A percentile compares a stretch with the other conserved stretches of the same genome.
Evolutionary conservation across 2,797 vertebrate genomes (phyloP).

Genomic region (Pipistrellus pipistrellus): DNA sequence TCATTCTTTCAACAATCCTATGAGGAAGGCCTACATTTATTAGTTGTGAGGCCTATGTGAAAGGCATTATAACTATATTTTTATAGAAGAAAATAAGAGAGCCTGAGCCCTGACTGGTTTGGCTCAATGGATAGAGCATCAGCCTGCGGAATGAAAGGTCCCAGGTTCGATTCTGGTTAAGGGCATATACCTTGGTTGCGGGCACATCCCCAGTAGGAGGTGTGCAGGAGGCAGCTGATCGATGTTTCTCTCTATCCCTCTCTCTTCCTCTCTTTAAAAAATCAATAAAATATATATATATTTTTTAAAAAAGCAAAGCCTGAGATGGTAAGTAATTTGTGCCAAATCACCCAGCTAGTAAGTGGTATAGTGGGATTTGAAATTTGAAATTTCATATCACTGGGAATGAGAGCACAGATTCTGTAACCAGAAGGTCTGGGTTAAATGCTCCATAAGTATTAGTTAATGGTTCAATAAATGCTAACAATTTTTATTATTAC

Average conservation of each 20-base stretch:
- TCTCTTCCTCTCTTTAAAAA: too few relatives aligned
- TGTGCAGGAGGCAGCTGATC: too few relatives aligned
- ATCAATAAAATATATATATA: background rate
- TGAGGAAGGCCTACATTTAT: background rate
- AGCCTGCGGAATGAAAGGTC: too few relatives aligned
- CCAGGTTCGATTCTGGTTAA: too few relatives aligned
- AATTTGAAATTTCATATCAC: background rate
- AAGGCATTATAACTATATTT: background rate
- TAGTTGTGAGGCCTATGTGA: conserved; percentile 28
- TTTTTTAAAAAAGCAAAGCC: background rate
- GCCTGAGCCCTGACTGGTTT: too few relatives aligned
- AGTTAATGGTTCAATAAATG: background rate
- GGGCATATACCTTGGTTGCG: too few relatives aligned
- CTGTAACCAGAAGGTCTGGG: background rate
- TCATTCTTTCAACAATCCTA: conserved; percentile 51
- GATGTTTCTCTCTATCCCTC: too few relatives aligned
- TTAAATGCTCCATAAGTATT: conserved; percentile 1
- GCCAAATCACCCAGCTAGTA: conserved; percentile 28
- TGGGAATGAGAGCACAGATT: background rate
- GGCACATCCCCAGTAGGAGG: too few relatives aligned
- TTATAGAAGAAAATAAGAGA: background rate
- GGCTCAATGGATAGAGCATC: too few relatives aligned
- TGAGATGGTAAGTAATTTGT: background rate
- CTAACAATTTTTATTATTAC: background rate
- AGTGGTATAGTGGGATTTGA: conserved; percentile 5